Base-by-base conservation (phyloP, 2,113 vertebrate species). In the Trinectes maculatus region DNA sequence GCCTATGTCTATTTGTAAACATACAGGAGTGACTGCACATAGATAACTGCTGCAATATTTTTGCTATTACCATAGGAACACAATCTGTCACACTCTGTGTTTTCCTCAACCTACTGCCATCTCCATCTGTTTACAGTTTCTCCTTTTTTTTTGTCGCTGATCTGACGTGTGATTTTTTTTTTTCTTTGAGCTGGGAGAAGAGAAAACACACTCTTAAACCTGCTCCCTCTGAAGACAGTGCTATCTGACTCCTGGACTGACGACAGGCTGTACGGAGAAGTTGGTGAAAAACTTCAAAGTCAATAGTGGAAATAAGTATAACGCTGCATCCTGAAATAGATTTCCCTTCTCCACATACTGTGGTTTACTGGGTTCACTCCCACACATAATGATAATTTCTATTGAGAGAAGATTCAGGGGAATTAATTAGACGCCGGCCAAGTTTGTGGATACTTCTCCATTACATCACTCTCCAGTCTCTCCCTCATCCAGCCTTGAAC, bases 111-210 rank as follows among this genome's bases (percentile, higher is more conserved):
- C 65, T 65, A 55, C 71, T 77, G 77, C 74, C 70, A 63, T 57
- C 51, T 84, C 71, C 77, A 67, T 87, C 84, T 86, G 84, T 77
- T 86, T 86, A 65, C 69, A 46, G 72, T 58, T n/a, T n/a, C n/a
- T n/a, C n/a, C n/a, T n/a, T n/a, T n/a, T n/a, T 80, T 73, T 43
- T 65, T 74, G 71, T 55, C 54, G 49, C 64, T 55, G 68, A 83
- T 83, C 78, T 75, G 74, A 83, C 64, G 67, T 71, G 55, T 72
- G 58, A 79, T 74, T 56, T 28, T 61, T 63, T 74, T 72, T 77
- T 74, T 56, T 28, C 58, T 63, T 74, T 72, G 69, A 59, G 22
- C 21, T 40, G 51, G 25, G 39, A 56, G 52, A 68, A 0, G 31
- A 59, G 47, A 6, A 75, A 68, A 74, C 47, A 39, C 54, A 16